Conservation (phyloP, 2,888 invertebrate genomes). For the Eudemis profundana region DNA sequence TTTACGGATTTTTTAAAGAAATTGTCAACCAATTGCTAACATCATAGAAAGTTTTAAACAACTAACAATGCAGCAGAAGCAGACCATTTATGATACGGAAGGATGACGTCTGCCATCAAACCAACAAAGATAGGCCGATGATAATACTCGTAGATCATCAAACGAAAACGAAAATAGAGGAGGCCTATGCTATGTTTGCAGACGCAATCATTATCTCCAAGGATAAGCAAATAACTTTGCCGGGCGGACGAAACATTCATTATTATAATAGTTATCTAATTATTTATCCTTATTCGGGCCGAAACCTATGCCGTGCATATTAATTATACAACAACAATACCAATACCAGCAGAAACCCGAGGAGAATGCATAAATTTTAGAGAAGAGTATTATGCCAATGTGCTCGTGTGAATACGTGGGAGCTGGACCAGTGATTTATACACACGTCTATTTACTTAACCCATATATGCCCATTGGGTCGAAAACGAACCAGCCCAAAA, state of each 20-base stretch:
- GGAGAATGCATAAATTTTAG: constrained; percentile 17
- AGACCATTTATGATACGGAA: too few species aligned
- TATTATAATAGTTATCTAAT: constrained; percentile 10
- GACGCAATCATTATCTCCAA: too few species aligned
- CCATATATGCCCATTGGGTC: too few species aligned
- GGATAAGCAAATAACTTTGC: too few species aligned
- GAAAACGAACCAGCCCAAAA: too few species aligned
- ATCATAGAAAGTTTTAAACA: too few species aligned
- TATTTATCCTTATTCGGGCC: constrained; percentile 30
- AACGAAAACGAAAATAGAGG: too few species aligned
- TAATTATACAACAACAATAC: constrained; percentile 31
- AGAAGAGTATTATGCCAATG: constrained; percentile 12
- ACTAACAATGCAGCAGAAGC: too few species aligned
- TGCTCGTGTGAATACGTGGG: constrained; percentile 2
- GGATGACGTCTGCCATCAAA: too few species aligned
- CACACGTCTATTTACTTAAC: neutral
- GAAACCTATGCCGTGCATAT: constrained; percentile 31
- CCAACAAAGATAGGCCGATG: too few species aligned
- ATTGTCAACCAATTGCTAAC: constrained; percentile 8
- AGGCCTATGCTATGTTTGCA: too few species aligned
- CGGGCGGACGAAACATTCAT: neutral
- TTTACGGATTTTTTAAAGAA: neutral
- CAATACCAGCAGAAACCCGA: constrained; percentile 5
- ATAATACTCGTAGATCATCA: too few species aligned
- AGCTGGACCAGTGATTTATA: neutral